Evolutionary conservation across 2,797 vertebrate species (phyloP), one percentile per base, ranked within the genome.

Genomic region (Tenualosa ilisha): DNA sequence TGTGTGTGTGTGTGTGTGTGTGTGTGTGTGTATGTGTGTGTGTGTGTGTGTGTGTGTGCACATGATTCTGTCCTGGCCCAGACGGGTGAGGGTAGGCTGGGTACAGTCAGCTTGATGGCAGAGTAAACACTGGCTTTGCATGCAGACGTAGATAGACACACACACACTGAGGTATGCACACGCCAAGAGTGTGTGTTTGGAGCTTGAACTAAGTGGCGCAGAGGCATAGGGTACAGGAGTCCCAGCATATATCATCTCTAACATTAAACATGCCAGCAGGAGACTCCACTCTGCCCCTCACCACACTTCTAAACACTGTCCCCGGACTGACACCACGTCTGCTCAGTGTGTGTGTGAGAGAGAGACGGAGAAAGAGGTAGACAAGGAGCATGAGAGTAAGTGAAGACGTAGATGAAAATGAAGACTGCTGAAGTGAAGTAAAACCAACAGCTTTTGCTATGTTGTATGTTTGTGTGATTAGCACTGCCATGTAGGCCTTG

Each of bases 241-340:
- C 89, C 31, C 83, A 1, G 51, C 89, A 90, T 95, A 79, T 93
- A 93, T 95, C 94, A 91, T 81, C 85, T 0, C 81, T 22, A 84
- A 59, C 89, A 86, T 88, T 94, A 94, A 94, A 94, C 92, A 93
- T 85, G 87, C 87, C 92, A 43, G 6, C 68, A 17, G 20, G 59
- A 56, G 85, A 87, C 54, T 75, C 84, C 86, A 84, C 85, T 84
- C 85, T 46, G 86, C 72, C 86, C 87, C 83, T 89, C 85, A 86
- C 82, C 86, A 84, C 49, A 86, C 31, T 37, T 31, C 37, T 8
- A 84, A 86, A 83, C 86, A 54, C 63, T 2, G 75, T 63, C 68
- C 85, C 82, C 87, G 83, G 50, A 79, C 72, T 86, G 68, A 75
- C 68, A 17, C 68, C 68, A 5, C 6, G 68, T 37, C 68, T 75